Percentiles rank a stretch among this genome's conserved stretches.
phyloP scores from a whole-genome alignment of 1,140 invertebrate species.

The Sinella curviseta region DNA sequence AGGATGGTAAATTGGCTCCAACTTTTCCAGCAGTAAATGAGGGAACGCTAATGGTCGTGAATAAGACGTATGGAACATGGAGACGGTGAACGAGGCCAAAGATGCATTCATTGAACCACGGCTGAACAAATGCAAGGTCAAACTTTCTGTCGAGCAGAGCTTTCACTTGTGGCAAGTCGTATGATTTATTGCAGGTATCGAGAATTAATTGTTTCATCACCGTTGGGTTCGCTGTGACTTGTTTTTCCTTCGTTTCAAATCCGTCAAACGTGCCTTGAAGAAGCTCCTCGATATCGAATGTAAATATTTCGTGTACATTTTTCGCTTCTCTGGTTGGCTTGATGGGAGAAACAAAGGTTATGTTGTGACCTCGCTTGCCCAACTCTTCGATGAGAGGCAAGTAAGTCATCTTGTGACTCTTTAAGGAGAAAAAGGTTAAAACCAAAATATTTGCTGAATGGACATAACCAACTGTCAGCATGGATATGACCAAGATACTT shows the following conservation, averaged over 20 bases:
- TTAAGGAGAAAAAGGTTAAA: constrained; percentile 22
- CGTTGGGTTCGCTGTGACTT: neutral
- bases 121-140: constrained; percentile 24
- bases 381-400: constrained; percentile 43
- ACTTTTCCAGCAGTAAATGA: neutral
- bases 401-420: constrained; percentile 36
- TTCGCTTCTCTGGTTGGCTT: constrained; percentile 52
- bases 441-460: constrained; percentile 20
- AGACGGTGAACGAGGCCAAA: constrained; percentile 15
- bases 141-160: constrained; percentile 7
- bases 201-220: neutral
- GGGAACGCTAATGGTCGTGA: neutral
- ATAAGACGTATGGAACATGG: constrained; percentile 21
- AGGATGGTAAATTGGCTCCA: constrained; percentile 19
- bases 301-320: constrained; percentile 28
- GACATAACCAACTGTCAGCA: neutral
- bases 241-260: constrained; percentile 28
- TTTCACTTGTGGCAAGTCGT: constrained; percentile 25
- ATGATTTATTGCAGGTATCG: neutral
- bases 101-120: constrained; percentile 26
- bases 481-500: too few species aligned
- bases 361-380: constrained; percentile 49
- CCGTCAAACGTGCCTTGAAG: constrained; percentile 10
- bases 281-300: constrained; percentile 13
- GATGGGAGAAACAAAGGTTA: constrained; percentile 52